Evolutionary conservation across 2,888 invertebrate species (phyloP).

Genomic region (Onthophagus sagittarius): DNA sequence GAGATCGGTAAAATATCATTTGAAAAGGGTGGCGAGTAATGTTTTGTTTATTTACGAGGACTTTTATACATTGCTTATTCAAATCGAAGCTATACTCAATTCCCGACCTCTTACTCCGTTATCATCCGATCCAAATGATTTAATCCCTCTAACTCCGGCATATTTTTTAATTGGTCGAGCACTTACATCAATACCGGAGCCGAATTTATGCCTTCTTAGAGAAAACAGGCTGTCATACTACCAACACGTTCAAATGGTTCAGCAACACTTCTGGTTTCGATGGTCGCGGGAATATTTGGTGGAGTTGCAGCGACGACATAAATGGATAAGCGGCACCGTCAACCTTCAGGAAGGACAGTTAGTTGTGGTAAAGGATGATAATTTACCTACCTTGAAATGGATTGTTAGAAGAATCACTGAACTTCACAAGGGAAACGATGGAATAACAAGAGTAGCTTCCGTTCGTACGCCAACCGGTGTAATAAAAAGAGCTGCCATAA

Average conservation of each 20-base stretch:
- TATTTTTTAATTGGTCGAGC: constrained; percentile 32
- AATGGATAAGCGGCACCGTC: constrained; percentile 25
- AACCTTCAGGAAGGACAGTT: background rate
- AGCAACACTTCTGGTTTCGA: constrained; percentile 29
- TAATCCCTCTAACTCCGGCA: constrained; percentile 27
- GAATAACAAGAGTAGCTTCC: background rate
- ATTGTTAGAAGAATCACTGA: background rate
- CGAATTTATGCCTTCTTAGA: constrained; percentile 25
- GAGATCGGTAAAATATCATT: constrained; percentile 33
- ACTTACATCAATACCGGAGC: constrained; percentile 31
- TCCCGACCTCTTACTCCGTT: constrained; percentile 32
- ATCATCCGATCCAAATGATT: constrained; percentile 31
- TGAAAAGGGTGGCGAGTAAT: constrained; percentile 30
- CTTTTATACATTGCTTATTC: constrained; percentile 28
- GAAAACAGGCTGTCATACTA: constrained; percentile 28
- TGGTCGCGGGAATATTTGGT: constrained; percentile 33
- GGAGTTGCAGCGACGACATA: constrained; percentile 28
- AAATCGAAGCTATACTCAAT: constrained; percentile 34
- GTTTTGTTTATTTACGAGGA: constrained; percentile 30
- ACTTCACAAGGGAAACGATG: background rate
- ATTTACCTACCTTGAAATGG: background rate
- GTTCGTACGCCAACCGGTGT: background rate
- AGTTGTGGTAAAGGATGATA: background rate
- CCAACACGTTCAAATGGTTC: constrained; percentile 27
- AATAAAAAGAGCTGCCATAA: background rate